Evolutionary conservation across 2,888 invertebrate genomes (phyloP), one percentile per base, ranked within the genome.

Genomic region (Leptopilina drosophilae): DNA sequence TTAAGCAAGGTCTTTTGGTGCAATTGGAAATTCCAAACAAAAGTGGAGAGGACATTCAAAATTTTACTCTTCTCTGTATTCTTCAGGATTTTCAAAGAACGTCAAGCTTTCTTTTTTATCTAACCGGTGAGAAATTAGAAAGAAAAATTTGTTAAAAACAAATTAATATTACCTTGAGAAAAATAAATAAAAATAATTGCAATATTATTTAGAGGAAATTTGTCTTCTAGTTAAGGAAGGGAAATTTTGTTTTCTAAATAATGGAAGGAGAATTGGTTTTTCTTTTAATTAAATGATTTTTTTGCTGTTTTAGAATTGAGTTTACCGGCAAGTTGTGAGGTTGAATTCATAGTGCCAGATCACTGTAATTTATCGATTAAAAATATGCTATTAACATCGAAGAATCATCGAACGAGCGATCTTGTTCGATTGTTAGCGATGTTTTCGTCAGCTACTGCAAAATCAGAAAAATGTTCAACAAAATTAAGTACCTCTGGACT

Each of bases 11-110:
- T 0, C 82, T 94, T 56, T 87, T 92, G 0, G 90, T 94, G n/a
- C 89, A 90, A 20, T 83, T 94, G 3, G 90, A 92, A 67, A 91
- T 92, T 76, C 92, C 92, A 84, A 92, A 89, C 33, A 89, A 86
- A 84, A 87, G 90, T 53, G 85, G 88, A 12, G 89, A 89, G n/a
- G 88, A 87, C 26, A 84, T 92, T 12, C 82, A 86, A 2, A 87
- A 85, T 64, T 85, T 85, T 65, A 84, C 86, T 49, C 80, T 92
- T 80, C 79, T 92, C 20, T 91, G 92, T 69, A 86, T 94, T 53
- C 85, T 94, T 26, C 93, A 93, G 88, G 94, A 94, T 86, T 92
- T 92, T 75, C 90, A 92, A 73, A 89, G 93, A 77, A 94, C 94
- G 2, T 92, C 93, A 9, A 93, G 93, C 83, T 91, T 94, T 46